Evolutionary conservation across 2,113 vertebrate genomes (phyloP), one percentile per base, ranked within the genome.

Genomic region (Pseudorhombus dupliciocellatus): DNA sequence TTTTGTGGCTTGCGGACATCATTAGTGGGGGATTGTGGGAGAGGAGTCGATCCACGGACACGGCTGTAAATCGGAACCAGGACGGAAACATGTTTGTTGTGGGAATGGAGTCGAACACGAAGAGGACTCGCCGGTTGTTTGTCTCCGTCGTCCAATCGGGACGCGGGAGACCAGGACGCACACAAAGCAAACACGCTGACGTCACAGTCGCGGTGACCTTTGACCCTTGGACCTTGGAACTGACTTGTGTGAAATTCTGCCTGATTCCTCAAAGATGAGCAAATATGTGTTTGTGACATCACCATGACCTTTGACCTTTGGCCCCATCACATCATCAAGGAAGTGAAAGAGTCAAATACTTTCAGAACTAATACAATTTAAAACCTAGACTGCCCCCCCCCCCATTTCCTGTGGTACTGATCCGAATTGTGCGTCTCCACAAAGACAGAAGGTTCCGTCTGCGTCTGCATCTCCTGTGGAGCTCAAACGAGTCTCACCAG

Each of bases 1-100:
- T 89, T 81, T 80, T 74, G 85, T 44, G 85, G 86, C 73, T n/a
- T 46, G 70, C 37, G 67, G 66, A 88, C 82, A 66, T 79, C 74
- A 78, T 83, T 73, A 75, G 66, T 54, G 9, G 76, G 65, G 77
- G 71, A 52, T 75, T 87, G 67, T 69, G 80, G 79, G 76, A 75
- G n/a, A 84, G 30, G 30, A 31, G 30, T 31, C 30, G 30, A 8
- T 31, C 30, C 30, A 31, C 30, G 30, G 9, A 34, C 31, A 34
- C 31, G 31, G 20, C 30, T 31, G 70, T 44, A 72, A 15, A 75
- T 65, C 7, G 46, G 21, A 64, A 50, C 53, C 71, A 69, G 34
- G 24, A 11, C 21, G 15, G 28, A 2, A 53, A 58, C 5, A 26
- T 46, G 21, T 54, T 8, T 56, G 25, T 0, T 25, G 64, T 44